Evolutionary conservation across 2,888 invertebrate species (phyloP), one percentile per base, ranked within the genome.

Genomic region (Stegophylla sp.): DNA sequence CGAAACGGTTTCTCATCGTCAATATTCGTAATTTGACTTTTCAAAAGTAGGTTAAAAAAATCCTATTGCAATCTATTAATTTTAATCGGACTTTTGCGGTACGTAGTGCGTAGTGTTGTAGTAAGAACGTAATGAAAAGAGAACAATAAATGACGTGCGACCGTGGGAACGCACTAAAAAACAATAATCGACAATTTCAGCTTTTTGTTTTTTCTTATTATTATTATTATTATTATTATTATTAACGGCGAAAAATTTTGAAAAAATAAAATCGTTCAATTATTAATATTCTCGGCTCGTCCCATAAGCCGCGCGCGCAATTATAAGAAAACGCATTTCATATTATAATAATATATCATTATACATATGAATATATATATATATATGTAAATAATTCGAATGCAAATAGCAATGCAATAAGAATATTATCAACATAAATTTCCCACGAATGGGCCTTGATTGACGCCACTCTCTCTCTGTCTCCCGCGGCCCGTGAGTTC

Each of bases 371-470:
- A 23, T 13, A 15, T 2, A 59, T 1, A 59, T 3, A 3, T 4
- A 13, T 0, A 26, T 26, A 3, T 4, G 26, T 26, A 10, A 17
- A 69, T 51, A 51, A 48, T 28, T 28, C 26, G 48, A 34, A 69
- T 51, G 51, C 51, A 51, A 69, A 51, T 28, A n/a, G 51, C 51
- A 53, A 69, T 20, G 51, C 51, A 51, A 51, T 69, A 69, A 48
- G 15, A 69, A 26, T 51, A 69, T 51, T n/a, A 28, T 69, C 28
- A 69, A 69, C 51, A 20, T 28, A 1, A 28, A 74, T 48, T 63
- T 74, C 74, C 59, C 74, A 74, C 74, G 74, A 48, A 43, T 26
- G 63, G 61, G 3, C 59, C 26, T 74, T 48, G 74, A 74, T 63
- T 63, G 74, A 63, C 45, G 74, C 28, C 17, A 74, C 45, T 63